Base-by-base conservation (phyloP, 1,140 invertebrate species). In the Solen grandis region DNA sequence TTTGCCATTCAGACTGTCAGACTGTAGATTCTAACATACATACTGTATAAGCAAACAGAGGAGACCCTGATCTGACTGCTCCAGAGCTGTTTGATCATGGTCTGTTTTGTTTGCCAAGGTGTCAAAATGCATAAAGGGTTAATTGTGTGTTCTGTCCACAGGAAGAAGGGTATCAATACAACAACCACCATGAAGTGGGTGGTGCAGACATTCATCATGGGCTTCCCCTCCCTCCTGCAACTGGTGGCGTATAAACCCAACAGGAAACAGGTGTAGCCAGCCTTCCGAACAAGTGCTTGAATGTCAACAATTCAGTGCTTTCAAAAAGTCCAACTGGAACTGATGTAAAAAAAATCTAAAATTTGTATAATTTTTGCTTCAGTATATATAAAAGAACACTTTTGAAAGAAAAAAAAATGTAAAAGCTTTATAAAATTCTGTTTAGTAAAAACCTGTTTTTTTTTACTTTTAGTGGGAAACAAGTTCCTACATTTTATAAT, bases 181-280 rank as follows among this genome's bases (percentile, higher is more conserved):
- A 60, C 72, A 16, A 62, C 84, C 2, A 81, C 85, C 2, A 57
- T 82, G 2, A 80, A 84, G 38, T 87, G 85, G 85, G 83, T 69
- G 27, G 31, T 84, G 22, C 81, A 84, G 59, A 85, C 85, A n/a
- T 81, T 87, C 33, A 52, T 87, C 5, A 78, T 87, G 59, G 85
- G 85, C 60, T 85, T 85, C 75, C 57, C 85, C 2, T 85, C 85
- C 25, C 59, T 87, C 5, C 46, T 82, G 10, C 50, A 63, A 22
- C 62, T 87, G 13, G 66, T 74, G 27, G 41, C 60, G 29, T 83
- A 84, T 52, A 78, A 65, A 54, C 73, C 62, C 13, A 22, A 62
- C 35, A 54, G 55, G 41, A 74, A 83, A 70, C 2, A 22, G 19
- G 22, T 68, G 14, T 38, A 4, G 19, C 31, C 33, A 31, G 5